Conservation (phyloP, 2,113 vertebrate species). For the Emydocephalus ijimae region DNA sequence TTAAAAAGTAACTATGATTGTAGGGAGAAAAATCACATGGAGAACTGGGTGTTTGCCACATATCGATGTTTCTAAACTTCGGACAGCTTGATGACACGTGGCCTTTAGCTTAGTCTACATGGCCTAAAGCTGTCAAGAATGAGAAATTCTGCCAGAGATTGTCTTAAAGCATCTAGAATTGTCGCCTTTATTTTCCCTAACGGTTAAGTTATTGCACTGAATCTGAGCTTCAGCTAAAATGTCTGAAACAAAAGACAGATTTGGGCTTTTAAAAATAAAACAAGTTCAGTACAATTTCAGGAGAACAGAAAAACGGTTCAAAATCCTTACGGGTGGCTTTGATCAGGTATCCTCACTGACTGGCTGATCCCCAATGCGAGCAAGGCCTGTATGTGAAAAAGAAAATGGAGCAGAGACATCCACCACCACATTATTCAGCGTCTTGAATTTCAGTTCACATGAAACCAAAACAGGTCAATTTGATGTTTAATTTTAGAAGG, state of each 20-base stretch:
- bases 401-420: not conserved
- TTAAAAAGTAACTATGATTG: not conserved
- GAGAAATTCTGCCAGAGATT: not conserved
- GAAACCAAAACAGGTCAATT: not conserved
- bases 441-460: not conserved
- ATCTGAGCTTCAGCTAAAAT: not conserved
- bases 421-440: not conserved
- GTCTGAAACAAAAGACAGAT: not conserved
- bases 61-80: too few species aligned
- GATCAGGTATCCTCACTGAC: slow-evolving; percentile 89
- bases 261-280: slow-evolving; percentile 2
- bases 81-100: too few species aligned
- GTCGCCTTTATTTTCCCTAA: not conserved
- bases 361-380: slow-evolving; percentile 95
- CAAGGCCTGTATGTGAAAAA: slow-evolving; percentile 72
- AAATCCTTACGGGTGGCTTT: slow-evolving; percentile 86
- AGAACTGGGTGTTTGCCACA: not conserved
- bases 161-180: not conserved
- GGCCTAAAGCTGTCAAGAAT: too few species aligned
- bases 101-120: too few species aligned
- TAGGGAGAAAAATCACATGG: not conserved
- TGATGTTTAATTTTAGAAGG: not conserved
- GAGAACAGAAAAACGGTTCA: not conserved
- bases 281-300: slow-evolving; percentile 48
- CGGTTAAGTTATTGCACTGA: not conserved